phyloP scores from a whole-genome alignment of 1,140 invertebrate genomes.

The Calliopsis andreniformis region DNA sequence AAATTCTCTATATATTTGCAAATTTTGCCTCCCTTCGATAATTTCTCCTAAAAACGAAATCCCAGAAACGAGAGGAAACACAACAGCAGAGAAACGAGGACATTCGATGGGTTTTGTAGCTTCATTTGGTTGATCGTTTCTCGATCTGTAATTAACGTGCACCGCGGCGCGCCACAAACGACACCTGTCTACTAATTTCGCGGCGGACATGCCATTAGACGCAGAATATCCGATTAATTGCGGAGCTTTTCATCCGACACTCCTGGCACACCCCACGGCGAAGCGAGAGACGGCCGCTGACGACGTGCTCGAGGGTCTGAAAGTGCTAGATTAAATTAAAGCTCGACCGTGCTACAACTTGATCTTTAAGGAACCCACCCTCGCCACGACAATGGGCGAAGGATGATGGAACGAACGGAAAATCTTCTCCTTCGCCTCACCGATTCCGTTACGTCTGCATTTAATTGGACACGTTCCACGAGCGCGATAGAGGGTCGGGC shows the following conservation, averaged over 20 bases:
- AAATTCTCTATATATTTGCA: too few relatives aligned
- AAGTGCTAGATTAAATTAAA: constrained; percentile 50
- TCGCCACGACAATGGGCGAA: background rate
- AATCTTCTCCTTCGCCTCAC: too few relatives aligned
- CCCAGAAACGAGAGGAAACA: background rate
- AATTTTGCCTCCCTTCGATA: too few relatives aligned
- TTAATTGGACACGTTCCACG: background rate
- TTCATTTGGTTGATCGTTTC: background rate
- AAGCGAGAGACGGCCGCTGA: background rate
- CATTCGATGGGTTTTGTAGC: constrained; percentile 27
- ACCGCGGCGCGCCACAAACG: background rate
- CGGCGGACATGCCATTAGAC: background rate
- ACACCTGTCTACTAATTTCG: constrained; percentile 33
- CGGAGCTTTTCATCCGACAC: constrained; percentile 32
- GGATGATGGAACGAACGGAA: background rate
- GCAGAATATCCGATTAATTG: constrained; percentile 48
- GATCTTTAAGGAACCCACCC: constrained; percentile 35
- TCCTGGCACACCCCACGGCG: background rate
- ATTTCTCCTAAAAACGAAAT: background rate
- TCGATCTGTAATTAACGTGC: constrained; percentile 32
- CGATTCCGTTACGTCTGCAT: background rate
- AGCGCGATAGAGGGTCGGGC: background rate
- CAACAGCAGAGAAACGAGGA: background rate
- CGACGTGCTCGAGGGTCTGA: constrained; percentile 15
- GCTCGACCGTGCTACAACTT: constrained; percentile 8